phyloP scores from a whole-genome alignment of 1,140 invertebrate species.

The Acromyrmex echinatior region DNA sequence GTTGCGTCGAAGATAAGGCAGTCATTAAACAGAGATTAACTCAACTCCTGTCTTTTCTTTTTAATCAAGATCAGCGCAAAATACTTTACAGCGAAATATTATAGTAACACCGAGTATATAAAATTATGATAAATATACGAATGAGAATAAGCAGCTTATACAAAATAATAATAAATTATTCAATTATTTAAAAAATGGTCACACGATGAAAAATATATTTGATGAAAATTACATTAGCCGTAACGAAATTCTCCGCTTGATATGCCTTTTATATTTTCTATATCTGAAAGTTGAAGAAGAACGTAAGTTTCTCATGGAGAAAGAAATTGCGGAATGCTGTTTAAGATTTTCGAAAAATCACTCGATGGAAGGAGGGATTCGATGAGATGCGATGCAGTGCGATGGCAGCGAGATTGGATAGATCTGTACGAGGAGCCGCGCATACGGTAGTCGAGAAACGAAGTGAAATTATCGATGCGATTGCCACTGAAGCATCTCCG shows the following conservation, averaged over 20 bases:
- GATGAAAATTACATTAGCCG: not conserved
- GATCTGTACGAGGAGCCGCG: constrained; percentile 36
- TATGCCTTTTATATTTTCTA: not conserved
- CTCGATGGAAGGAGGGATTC: not conserved
- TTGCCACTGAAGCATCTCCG: constrained; percentile 77
- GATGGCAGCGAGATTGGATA: constrained; percentile 46
- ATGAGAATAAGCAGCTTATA: not conserved
- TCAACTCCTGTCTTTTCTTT: constrained; percentile 11
- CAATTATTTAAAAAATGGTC: not conserved
- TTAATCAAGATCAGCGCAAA: not conserved
- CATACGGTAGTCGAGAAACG: constrained; percentile 73
- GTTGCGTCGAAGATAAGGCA: constrained; percentile 51
- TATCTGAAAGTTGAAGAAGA: not conserved
- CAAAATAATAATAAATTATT: not conserved
- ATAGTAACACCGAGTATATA: not conserved
- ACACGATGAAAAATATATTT: not conserved
- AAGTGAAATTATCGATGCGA: constrained; percentile 79
- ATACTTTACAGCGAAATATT: not conserved
- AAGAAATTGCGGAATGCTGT: constrained; percentile 42
- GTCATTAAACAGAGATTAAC: constrained; percentile 61
- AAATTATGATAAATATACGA: constrained; percentile 16
- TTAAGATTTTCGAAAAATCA: constrained; percentile 59
- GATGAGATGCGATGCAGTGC: constrained; percentile 22
- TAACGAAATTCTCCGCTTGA: not conserved
- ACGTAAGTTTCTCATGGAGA: not conserved